A percentile compares a stretch with the other conserved stretches of the same genome.
These are phyloP conservation scores for Lophius piscatorius DNA, from an alignment of 2,113 vertebrate genomes.

Conservation along the genomic window DNA sequence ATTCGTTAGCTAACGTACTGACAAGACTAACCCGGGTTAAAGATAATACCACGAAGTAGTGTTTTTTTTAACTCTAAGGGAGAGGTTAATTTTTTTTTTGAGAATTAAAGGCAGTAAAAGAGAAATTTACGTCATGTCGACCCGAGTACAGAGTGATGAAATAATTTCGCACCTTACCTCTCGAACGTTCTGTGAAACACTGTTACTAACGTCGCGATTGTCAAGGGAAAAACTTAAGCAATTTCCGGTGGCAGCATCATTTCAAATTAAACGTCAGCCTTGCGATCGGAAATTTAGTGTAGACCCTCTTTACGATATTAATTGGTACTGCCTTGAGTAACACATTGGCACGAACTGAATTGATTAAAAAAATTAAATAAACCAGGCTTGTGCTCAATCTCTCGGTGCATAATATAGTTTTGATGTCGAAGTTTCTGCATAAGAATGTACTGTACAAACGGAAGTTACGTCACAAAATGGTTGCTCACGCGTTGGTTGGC, in stretches of 20 bases:
- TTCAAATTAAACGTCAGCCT: slow-evolving; percentile 16
- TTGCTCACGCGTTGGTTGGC: too few relatives aligned
- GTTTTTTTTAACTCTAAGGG: neutral
- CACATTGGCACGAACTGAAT: too few relatives aligned
- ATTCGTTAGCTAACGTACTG: neutral
- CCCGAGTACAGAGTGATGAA: neutral
- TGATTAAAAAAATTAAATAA: too few relatives aligned
- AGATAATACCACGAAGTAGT: neutral
- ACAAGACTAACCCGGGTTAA: slow-evolving; percentile 7
- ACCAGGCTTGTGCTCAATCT: too few relatives aligned
- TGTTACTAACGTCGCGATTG: slow-evolving; percentile 46
- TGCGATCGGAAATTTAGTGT: too few relatives aligned
- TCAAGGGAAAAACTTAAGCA: slow-evolving; percentile 12
- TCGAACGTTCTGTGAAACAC: slow-evolving; percentile 70
- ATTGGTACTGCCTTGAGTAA: too few relatives aligned
- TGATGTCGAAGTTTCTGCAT: too few relatives aligned
- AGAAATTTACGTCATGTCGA: neutral
- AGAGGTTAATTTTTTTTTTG: rapidly evolving
- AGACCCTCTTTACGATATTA: too few relatives aligned
- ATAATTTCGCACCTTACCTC: slow-evolving; percentile 60
- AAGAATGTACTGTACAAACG: too few relatives aligned
- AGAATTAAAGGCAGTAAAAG: rapidly evolving
- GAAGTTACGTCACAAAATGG: too few relatives aligned
- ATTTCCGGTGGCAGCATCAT: slow-evolving; percentile 4
- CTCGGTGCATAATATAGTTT: too few relatives aligned